phyloP scores from a whole-genome alignment of 2,113 vertebrate species.

The Dasyornis broadbenti region DNA sequence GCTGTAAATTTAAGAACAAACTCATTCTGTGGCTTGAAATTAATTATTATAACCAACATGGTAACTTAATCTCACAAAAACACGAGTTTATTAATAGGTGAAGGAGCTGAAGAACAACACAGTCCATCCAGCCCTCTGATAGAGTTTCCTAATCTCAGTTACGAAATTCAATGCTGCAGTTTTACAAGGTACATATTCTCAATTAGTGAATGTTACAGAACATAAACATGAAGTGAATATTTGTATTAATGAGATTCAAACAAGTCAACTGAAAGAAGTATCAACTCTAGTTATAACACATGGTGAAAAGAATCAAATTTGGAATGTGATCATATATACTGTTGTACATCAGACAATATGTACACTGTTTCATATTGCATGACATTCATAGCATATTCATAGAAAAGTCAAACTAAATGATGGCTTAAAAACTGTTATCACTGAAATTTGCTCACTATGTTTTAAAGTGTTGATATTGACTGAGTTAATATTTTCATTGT shows the following conservation, averaged over 20 bases:
- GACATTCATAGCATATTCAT: slow-evolving; percentile 59
- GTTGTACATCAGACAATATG: slow-evolving; percentile 56
- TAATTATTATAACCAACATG: slow-evolving; percentile 67
- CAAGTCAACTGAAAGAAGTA: slow-evolving; percentile 53
- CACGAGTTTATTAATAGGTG: slow-evolving; percentile 61
- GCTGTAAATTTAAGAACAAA: slow-evolving; percentile 46
- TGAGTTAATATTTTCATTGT: slow-evolving; percentile 44
- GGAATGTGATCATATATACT: slow-evolving; percentile 60
- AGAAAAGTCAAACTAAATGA: slow-evolving; percentile 58
- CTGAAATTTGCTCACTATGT: slow-evolving; percentile 24
- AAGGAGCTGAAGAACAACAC: slow-evolving; percentile 54
- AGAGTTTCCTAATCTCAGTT: slow-evolving; percentile 53
- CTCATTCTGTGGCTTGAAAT: slow-evolving; percentile 58
- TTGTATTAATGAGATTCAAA: slow-evolving; percentile 59
- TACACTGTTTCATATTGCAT: slow-evolving; percentile 51
- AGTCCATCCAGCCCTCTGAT: slow-evolving; percentile 35
- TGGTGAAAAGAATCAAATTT: slow-evolving; percentile 41
- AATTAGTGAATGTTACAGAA: slow-evolving; percentile 60
- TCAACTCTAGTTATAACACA: slow-evolving; percentile 47
- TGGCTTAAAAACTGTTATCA: slow-evolving; percentile 31
- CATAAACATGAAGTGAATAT: slow-evolving; percentile 60
- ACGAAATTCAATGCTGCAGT: slow-evolving; percentile 54
- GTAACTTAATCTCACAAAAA: slow-evolving; percentile 73
- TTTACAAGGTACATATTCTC: slow-evolving; percentile 65
- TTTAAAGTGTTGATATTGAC: slow-evolving; percentile 44